Evolutionary conservation across 2,113 vertebrate species (phyloP), one percentile per base, ranked within the genome.

Genomic region (Euleptes europaea): DNA sequence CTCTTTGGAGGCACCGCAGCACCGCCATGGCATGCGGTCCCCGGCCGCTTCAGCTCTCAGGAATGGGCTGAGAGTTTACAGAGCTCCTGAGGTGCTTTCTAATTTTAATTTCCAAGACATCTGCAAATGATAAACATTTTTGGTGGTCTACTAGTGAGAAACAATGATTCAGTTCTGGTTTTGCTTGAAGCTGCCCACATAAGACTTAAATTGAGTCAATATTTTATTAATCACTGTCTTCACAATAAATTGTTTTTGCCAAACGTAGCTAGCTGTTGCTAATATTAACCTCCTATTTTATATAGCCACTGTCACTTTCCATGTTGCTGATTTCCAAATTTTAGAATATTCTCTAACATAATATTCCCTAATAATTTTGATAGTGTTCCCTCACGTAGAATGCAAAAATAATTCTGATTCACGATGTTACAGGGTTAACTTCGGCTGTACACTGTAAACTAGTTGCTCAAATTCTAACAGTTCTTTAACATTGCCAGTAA

Each of bases 321-420:
- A 40, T 73, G 21, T 60, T 13, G 21, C n/a, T 33, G 31, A 21
- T 51, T 51, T 47, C 47, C 57, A 80, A 38, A 84, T 81, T 65
- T 79, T 82, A 84, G 40, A 85, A 67, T 85, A 83, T 84, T 82
- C 13, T 14, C n/a, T 21, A 33, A 19, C 4, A 70, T 76, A 71
- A 87, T 80, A 71, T 60, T 51, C 49, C 49, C 49, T n/a, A n/a
- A n/a, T 51, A 51, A 51, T 51, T 51, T 51, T 12, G 49, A 51
- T 12, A 51, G 7, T 51, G 49, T 51, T 51, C 49, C 49, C 6
- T 51, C 6, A 31, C 38, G 57, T 3, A n/a, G 81, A 44, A n/a
- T 57, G 49, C 42, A 49, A 38, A 21, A 26, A 70, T 88, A 57
- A 86, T 80, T 31, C 47, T 83, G 26, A 57, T 63, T 72, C 35